phyloP scores from a whole-genome alignment of 1,140 invertebrate genomes.

The Temnothorax curvispinosus region DNA sequence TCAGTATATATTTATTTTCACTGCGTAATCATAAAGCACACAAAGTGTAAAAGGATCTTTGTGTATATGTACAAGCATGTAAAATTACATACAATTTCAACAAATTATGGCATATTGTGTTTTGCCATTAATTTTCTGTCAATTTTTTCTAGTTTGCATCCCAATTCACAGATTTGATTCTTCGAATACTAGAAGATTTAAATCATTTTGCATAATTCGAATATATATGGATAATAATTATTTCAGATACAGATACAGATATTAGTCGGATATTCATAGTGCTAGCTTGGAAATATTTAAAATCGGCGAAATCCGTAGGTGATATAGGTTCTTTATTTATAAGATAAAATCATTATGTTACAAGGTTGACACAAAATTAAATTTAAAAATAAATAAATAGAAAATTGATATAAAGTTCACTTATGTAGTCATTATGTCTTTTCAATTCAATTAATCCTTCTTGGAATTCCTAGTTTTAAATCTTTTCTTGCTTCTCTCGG shows the following conservation, averaged over 20 bases:
- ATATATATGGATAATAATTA: neutral
- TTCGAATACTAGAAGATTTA: neutral
- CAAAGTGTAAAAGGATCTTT: neutral
- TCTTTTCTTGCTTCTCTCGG: neutral
- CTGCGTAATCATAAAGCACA: neutral
- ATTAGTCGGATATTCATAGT: neutral
- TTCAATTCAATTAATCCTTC: neutral
- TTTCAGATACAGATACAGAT: neutral
- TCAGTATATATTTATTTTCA: neutral
- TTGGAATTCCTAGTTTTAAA: neutral
- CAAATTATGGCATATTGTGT: neutral
- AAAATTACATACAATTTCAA: neutral
- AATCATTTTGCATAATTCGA: neutral
- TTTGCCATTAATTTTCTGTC: neutral
- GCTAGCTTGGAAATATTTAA: neutral
- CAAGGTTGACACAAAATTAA: neutral
- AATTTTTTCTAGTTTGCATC: neutral
- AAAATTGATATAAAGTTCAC: neutral
- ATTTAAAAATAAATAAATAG: conserved; percentile 5
- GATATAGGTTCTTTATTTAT: neutral
- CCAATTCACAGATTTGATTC: neutral
- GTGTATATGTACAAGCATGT: neutral
- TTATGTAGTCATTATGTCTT: neutral
- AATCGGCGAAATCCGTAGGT: neutral
- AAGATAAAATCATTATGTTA: neutral